A percentile compares a stretch with the other conserved stretches of the same genome.
Evolutionary conservation across 2,888 invertebrate species (phyloP).

Genomic region (Odontomyia ornata): DNA sequence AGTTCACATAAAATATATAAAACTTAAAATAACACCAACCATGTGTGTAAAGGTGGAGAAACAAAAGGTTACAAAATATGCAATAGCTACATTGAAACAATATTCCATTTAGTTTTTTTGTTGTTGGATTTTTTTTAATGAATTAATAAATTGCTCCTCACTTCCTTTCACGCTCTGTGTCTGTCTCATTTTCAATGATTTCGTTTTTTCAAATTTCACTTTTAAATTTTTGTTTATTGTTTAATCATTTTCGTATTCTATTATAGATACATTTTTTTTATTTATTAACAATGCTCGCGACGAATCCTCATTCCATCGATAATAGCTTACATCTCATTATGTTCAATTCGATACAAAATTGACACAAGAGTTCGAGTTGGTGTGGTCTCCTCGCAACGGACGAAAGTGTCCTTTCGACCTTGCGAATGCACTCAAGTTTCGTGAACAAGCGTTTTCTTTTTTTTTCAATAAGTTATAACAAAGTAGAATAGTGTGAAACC

Average conservation of each 20-base stretch:
- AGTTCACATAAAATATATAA: neutral
- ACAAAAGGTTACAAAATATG: neutral
- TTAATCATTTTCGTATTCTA: constrained; percentile 35
- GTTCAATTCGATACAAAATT: neutral
- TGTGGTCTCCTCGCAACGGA: neutral
- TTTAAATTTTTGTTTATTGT: constrained; percentile 31
- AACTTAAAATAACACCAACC: neutral
- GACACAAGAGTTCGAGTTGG: no score
- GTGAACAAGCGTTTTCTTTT: no score
- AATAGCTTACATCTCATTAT: neutral
- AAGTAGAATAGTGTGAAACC: no score
- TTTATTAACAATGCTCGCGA: constrained; percentile 35
- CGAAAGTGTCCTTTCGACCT: neutral
- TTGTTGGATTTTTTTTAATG: constrained; percentile 23
- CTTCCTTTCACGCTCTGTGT: neutral
- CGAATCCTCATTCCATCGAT: constrained; percentile 21
- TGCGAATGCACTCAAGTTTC: no score
- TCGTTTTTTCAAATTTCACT: constrained; percentile 8
- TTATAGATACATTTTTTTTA: constrained; percentile 29
- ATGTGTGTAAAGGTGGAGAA: neutral
- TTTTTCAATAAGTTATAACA: no score
- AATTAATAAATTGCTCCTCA: constrained; percentile 25
- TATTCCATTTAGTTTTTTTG: neutral
- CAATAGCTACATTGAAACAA: constrained; percentile 6
- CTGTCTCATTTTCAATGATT: neutral